Evolutionary conservation across 2,888 invertebrate species (phyloP), one percentile per base, ranked within the genome.

Genomic region (Campopleginae sp.): DNA sequence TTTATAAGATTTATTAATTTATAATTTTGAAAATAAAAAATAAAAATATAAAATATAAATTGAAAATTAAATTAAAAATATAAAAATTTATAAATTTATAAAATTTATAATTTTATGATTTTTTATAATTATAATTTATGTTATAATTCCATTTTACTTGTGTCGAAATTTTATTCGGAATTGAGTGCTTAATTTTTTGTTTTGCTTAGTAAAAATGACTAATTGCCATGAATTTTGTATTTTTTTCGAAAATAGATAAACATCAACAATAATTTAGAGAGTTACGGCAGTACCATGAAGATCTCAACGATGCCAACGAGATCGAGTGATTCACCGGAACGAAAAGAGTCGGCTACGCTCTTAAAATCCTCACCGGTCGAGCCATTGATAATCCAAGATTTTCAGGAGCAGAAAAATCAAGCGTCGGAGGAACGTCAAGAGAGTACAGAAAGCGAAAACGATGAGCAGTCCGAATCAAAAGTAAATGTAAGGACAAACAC

Each of bases 261-360:
- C 82, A 89, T 90, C 86, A 92, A 92, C 86, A 92, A 92, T 86
- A 92, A 92, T 77, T 84, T 90, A 66, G 90, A 90, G 81, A 89
- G 87, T 84, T 90, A 91, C 85, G 88, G 88, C 72, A 83, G 80
- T 38, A 90, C 88, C 68, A 93, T 93, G 93, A 93, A 92, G 88
- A 93, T 93, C 86, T 93, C 93, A 80, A 89, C 90, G 86, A 92
- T 89, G 82, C 89, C 91, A 65, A 88, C 89, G 88, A 79, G 80
- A 80, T 91, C 91, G 84, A 91, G 91, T 68, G 90, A 91, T 86
- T 87, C 88, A 51, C 70, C 87, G 63, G 91, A 90, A 63, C 89
- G 88, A 66, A 90, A 88, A 84, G 91, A 92, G 79, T 92, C 91
- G 75, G n/a, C 77, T 51, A 88, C 89, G 14, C 82, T 91, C 76